Conservation (phyloP, 2,113 vertebrate species). For the Nestor notabilis region DNA sequence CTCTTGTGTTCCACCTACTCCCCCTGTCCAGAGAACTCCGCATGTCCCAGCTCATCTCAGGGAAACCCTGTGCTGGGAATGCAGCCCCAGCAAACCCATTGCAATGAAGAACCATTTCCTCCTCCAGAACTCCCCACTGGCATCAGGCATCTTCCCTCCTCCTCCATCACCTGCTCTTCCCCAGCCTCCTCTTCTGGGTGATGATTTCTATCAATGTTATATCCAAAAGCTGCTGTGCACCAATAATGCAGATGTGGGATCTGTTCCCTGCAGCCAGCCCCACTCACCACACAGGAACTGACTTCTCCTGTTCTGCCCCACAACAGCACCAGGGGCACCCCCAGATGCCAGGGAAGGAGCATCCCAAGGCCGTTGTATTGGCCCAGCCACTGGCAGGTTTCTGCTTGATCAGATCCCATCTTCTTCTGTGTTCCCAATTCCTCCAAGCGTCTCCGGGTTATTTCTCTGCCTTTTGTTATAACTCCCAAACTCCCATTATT, state of each 20-base stretch:
- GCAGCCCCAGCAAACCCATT: background rate
- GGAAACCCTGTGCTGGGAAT: background rate
- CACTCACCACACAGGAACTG: background rate
- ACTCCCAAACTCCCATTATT: slow-evolving; percentile 9
- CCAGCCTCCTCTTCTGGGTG: background rate
- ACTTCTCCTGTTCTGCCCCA: background rate
- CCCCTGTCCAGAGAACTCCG: background rate
- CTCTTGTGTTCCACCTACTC: background rate
- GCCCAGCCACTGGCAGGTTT: background rate
- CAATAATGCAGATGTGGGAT: background rate
- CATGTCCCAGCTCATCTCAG: background rate
- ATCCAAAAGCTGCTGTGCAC: background rate
- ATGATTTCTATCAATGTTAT: background rate
- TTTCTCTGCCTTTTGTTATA: background rate
- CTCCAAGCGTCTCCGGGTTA: background rate
- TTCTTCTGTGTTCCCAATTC: background rate
- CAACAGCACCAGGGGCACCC: background rate
- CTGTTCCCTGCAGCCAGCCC: background rate
- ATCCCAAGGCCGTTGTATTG: accelerated
- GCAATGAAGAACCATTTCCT: background rate
- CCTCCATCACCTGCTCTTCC: background rate
- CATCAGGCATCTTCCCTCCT: background rate
- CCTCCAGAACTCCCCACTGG: background rate
- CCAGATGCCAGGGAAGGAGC: background rate
- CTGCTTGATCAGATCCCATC: background rate